Percentiles rank a stretch among this genome's conserved stretches.
Conservation (phyloP, 2,888 invertebrate genomes). For the Argyra leucocephala region DNA sequence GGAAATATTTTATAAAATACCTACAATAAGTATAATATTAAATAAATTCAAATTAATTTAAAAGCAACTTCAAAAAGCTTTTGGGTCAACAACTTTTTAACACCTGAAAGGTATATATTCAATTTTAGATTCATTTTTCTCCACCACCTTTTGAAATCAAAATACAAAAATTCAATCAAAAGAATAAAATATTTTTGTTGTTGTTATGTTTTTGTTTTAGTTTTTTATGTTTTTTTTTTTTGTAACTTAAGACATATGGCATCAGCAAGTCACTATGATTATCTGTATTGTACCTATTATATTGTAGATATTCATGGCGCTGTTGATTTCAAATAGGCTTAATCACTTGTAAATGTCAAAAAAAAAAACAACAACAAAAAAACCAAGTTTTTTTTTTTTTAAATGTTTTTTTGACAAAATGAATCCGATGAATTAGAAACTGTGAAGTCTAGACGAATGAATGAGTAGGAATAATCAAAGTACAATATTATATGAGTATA, state of each 20-base stretch:
- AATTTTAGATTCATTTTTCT: too few species aligned
- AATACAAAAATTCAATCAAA: background rate
- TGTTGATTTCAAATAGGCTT: background rate
- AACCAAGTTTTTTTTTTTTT: too few species aligned
- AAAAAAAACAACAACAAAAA: background rate
- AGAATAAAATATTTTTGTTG: background rate
- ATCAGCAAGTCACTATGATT: background rate
- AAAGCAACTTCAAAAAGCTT: background rate
- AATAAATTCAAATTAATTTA: too few species aligned
- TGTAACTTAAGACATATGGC: background rate
- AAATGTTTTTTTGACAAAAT: background rate
- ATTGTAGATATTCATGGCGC: background rate
- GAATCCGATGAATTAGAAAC: background rate
- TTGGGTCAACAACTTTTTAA: background rate
- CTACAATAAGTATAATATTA: too few species aligned
- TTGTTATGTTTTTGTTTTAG: background rate
- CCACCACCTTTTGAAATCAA: too few species aligned
- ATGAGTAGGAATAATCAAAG: background rate
- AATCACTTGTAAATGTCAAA: slow-evolving; percentile 6
- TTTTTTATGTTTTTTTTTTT: background rate
- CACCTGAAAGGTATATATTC: background rate
- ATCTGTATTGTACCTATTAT: background rate
- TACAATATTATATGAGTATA: background rate
- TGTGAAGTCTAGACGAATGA: background rate
- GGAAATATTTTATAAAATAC: too few species aligned